A percentile compares a stretch with the other conserved stretches of the same genome.
Conservation (phyloP, 1,140 invertebrate species). For the Nebria ingens region DNA sequence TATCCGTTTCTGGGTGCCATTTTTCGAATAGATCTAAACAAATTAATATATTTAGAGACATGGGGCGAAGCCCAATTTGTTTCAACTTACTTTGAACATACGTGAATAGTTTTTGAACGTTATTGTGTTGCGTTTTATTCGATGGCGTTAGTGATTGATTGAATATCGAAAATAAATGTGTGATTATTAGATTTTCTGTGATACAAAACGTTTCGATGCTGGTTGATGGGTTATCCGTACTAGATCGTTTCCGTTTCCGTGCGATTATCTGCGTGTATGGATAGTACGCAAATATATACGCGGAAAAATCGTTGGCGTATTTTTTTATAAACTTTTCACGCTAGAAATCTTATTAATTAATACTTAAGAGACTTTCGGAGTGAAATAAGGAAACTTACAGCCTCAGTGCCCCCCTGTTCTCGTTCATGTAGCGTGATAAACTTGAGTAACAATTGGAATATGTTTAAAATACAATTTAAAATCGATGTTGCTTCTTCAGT, state of each 20-base stretch:
- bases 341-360: no score
- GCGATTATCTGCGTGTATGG: conserved; percentile 20
- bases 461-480: conserved; percentile 24
- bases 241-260: conserved; percentile 13
- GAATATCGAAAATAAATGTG: conserved; percentile 38
- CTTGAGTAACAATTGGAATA: conserved; percentile 16
- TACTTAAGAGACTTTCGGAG: no score
- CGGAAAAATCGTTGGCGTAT: conserved; percentile 21
- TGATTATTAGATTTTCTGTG: conserved; percentile 41
- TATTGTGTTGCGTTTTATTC: conserved; percentile 29
- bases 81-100: conserved; percentile 37
- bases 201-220: conserved; percentile 39
- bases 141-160: conserved; percentile 31
- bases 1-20: conserved; percentile 14
- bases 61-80: conserved; percentile 4
- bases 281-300: conserved; percentile 21
- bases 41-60: conserved; percentile 1
- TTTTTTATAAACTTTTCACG: conserved; percentile 18
- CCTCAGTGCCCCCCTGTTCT: conserved; percentile 17
- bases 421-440: conserved; percentile 15
- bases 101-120: conserved; percentile 31
- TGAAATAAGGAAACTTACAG: no score
- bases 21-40: conserved; percentile 14
- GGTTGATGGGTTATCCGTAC: conserved; percentile 15
- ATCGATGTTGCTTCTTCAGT: conserved; percentile 23